Percentiles rank a stretch among this genome's conserved stretches.
Conservation (phyloP, 2,797 vertebrate genomes). For the Pygocentrus nattereri region DNA sequence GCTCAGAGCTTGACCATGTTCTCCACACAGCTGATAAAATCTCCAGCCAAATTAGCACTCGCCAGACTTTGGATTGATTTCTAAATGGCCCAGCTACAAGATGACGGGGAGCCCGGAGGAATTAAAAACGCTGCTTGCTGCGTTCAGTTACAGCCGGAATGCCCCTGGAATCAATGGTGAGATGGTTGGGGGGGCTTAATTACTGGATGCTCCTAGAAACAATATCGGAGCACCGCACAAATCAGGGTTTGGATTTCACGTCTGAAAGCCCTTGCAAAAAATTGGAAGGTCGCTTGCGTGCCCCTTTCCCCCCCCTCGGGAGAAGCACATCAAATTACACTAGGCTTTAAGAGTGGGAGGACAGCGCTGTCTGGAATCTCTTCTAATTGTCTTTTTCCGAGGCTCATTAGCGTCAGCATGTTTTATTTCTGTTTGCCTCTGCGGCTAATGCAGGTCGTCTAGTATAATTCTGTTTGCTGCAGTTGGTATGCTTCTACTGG, state of each 20-base stretch:
- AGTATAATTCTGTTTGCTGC: constrained; percentile 36
- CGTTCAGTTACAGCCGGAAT: constrained; percentile 74
- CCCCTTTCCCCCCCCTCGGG: constrained; percentile 56
- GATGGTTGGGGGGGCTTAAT: constrained; percentile 66
- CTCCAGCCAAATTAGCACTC: constrained; percentile 70
- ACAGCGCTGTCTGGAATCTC: constrained; percentile 69
- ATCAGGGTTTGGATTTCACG: constrained; percentile 65
- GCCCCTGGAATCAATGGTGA: constrained; percentile 71
- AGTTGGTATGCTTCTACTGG: background rate
- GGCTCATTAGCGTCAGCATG: constrained; percentile 33
- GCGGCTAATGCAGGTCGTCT: constrained; percentile 36
- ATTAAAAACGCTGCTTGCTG: constrained; percentile 68
- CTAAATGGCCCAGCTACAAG: constrained; percentile 78
- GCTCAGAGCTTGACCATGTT: background rate
- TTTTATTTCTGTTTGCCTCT: constrained; percentile 27
- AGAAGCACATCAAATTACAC: constrained; percentile 72
- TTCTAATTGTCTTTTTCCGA: constrained; percentile 66
- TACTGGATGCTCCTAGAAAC: constrained; percentile 71
- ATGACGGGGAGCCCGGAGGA: constrained; percentile 69
- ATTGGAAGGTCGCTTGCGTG: constrained; percentile 72
- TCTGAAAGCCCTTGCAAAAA: constrained; percentile 67
- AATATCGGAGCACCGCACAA: constrained; percentile 51
- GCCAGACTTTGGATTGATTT: constrained; percentile 79
- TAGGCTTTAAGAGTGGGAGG: constrained; percentile 63
- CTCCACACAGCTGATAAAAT: background rate